Conservation (phyloP, 2,797 vertebrate genomes). For the Eremophila alpestris region DNA sequence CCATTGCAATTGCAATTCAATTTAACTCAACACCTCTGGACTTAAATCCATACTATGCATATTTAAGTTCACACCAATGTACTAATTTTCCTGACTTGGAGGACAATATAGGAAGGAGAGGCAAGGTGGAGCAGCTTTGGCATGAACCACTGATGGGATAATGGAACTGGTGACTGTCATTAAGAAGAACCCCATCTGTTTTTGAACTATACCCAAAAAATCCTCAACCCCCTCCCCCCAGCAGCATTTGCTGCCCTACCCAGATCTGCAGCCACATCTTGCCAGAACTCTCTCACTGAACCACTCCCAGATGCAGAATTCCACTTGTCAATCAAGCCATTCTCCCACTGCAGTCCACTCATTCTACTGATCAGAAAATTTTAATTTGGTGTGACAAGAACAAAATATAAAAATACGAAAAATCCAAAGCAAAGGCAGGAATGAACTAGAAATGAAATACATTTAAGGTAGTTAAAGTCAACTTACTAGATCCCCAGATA, state of each 20-base stretch:
- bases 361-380: not conserved
- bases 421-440: not conserved
- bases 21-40: not conserved
- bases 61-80: not conserved
- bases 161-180: not conserved
- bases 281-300: not conserved
- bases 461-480: conserved; percentile 1
- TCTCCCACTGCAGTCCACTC: not conserved
- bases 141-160: not conserved
- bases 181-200: rapidly evolving
- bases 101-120: not conserved
- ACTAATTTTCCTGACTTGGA: not conserved
- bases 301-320: not conserved
- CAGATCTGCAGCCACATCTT: not conserved
- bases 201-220: not conserved
- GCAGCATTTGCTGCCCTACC: not conserved
- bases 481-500: conserved; percentile 97
- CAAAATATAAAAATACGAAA: not conserved
- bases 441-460: not conserved
- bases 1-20: not conserved
- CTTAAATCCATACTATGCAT: not conserved
- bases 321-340: not conserved
- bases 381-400: not conserved
- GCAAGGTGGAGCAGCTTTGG: not conserved
- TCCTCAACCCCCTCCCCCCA: not conserved